Conservation (phyloP, 2,113 vertebrate genomes). For the Aptenodytes forsteri region DNA sequence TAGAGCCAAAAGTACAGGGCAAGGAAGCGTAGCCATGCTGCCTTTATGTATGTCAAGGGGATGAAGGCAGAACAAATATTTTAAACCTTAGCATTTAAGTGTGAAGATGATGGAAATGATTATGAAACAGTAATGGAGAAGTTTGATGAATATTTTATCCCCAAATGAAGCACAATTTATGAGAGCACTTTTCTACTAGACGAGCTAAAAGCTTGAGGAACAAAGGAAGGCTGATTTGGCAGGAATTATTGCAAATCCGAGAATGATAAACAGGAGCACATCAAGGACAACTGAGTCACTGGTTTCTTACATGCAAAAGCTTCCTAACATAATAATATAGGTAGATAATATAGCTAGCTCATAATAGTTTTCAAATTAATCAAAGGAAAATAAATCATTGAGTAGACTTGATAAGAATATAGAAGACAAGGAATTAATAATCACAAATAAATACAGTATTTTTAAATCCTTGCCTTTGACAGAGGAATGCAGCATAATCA, state of each 20-base stretch:
- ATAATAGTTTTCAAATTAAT: not conserved
- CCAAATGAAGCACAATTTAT: not conserved
- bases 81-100: not conserved
- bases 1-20: not conserved
- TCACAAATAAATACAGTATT: not conserved
- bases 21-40: not conserved
- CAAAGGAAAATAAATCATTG: not conserved
- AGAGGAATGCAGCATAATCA: not conserved
- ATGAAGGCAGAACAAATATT: not conserved
- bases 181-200: not conserved
- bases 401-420: not conserved
- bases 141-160: slow-evolving; percentile 30
- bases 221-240: not conserved
- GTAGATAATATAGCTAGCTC: not conserved
- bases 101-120: not conserved
- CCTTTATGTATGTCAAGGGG: not conserved
- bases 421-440: not conserved
- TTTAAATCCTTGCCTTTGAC: not conserved
- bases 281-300: not conserved
- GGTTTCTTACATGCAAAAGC: not conserved
- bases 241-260: not conserved
- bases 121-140: not conserved
- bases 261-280: not conserved
- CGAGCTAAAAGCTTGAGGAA: not conserved
- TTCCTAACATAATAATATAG: not conserved